phyloP scores from a whole-genome alignment of 2,113 vertebrate species.

The Dipodomys spectabilis region DNA sequence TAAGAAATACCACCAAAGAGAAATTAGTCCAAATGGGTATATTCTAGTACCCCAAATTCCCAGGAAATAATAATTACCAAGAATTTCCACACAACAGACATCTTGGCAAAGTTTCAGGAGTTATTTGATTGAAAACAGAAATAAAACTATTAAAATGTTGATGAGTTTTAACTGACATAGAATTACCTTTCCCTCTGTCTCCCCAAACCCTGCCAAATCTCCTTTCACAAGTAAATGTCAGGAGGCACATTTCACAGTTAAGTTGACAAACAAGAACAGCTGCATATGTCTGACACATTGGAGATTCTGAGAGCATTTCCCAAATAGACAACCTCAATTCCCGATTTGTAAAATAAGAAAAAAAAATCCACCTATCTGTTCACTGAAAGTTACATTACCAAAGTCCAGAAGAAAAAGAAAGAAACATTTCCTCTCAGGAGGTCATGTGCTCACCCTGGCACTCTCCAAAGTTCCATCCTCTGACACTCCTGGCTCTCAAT shows the following conservation, averaged over 20 bases:
- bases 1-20: conserved; percentile 24
- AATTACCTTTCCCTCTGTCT: conserved; percentile 41
- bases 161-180: conserved; percentile 37
- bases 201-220: conserved; percentile 38
- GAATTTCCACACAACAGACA: neutral
- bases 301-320: conserved; percentile 8
- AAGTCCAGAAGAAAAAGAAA: neutral
- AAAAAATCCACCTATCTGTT: neutral
- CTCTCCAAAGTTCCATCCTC: neutral
- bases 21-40: conserved; percentile 5
- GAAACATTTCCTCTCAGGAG: neutral
- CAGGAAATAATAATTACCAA: neutral
- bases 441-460: neutral
- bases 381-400: neutral
- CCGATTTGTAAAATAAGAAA: conserved; percentile 18
- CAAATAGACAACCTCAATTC: neutral
- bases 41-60: neutral
- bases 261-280: neutral
- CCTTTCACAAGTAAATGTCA: conserved; percentile 50
- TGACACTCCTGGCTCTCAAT: neutral
- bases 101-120: conserved; percentile 1
- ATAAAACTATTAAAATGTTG: conserved; percentile 54
- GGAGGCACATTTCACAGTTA: conserved; percentile 9
- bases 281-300: neutral
- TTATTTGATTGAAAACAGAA: conserved; percentile 54